Evolutionary conservation across 1,140 invertebrate species (phyloP).

Genomic region (Stegodyphus mimosarum): DNA sequence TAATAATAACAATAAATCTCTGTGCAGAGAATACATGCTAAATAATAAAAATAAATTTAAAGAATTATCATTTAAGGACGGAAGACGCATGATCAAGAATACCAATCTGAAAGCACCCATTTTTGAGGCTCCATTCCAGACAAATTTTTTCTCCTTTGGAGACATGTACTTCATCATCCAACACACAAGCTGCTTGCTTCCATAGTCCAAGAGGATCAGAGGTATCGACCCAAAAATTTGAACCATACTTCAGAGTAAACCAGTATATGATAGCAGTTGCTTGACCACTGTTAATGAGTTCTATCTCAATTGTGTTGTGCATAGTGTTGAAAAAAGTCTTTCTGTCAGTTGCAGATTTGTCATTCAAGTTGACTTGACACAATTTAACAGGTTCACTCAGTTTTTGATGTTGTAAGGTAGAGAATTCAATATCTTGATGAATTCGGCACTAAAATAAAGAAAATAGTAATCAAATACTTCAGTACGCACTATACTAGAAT

Average conservation of each 20-base stretch:
- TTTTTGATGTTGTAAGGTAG: slow-evolving; percentile 24
- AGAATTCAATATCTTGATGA: slow-evolving; percentile 51
- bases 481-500: no score
- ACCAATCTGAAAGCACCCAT: slow-evolving; percentile 47
- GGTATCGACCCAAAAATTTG: slow-evolving; percentile 5
- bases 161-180: slow-evolving; percentile 26
- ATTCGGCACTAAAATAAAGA: slow-evolving; percentile 27
- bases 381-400: slow-evolving; percentile 42
- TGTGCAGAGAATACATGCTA: neutral
- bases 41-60: neutral
- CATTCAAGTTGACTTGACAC: slow-evolving; percentile 28
- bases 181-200: slow-evolving; percentile 39
- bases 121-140: slow-evolving; percentile 39
- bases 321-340: neutral
- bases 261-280: slow-evolving; percentile 42
- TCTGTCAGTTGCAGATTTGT: slow-evolving; percentile 16
- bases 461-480: no score
- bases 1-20: no score
- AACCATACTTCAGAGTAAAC: slow-evolving; percentile 32
- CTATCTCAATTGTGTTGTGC: slow-evolving; percentile 9
- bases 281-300: slow-evolving; percentile 21
- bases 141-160: slow-evolving; percentile 24
- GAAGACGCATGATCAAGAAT: neutral
- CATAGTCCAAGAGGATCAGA: slow-evolving; percentile 17
- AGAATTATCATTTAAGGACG: neutral